Percentiles rank a stretch among this genome's conserved stretches.
Evolutionary conservation across 2,113 vertebrate genomes (phyloP).

Genomic region (Limanda limanda): DNA sequence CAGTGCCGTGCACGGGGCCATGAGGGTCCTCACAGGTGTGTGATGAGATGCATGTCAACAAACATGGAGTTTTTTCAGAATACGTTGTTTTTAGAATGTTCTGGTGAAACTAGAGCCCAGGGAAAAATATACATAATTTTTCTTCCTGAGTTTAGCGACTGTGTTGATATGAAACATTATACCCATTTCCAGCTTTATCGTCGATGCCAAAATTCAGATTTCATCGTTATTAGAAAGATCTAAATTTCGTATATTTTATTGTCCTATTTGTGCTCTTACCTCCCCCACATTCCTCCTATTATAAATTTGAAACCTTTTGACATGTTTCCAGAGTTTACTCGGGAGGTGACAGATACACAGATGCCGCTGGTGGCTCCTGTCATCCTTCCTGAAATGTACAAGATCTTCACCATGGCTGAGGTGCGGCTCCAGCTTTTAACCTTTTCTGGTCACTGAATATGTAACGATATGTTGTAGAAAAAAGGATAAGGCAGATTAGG

Average conservation of each 20-base stretch:
- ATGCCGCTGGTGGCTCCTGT: constrained; percentile 98
- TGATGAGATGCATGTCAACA: background rate
- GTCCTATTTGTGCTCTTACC: background rate
- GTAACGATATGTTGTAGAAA: no score
- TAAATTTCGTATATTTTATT: background rate
- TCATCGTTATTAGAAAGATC: background rate
- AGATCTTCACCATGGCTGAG: constrained; percentile 99
- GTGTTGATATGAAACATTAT: no score
- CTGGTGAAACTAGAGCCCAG: background rate
- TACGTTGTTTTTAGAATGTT: no score
- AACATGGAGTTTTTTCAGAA: background rate
- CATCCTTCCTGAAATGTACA: constrained; percentile 99
- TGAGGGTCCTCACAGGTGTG: constrained; percentile 97
- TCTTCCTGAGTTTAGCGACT: no score
- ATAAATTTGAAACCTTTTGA: background rate
- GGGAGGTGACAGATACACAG: constrained; percentile 98
- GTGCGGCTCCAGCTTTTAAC: constrained; percentile 68
- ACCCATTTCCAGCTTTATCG: no score
- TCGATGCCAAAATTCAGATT: no score
- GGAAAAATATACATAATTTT: background rate
- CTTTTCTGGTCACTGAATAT: background rate
- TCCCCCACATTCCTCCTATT: background rate
- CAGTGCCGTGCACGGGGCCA: constrained; percentile 95
- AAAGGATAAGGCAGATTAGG: no score
- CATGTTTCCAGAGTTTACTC: constrained; percentile 88